A percentile compares a stretch with the other conserved stretches of the same genome.
phyloP scores from a whole-genome alignment of 2,113 vertebrate species.

The Zapus hudsonius region DNA sequence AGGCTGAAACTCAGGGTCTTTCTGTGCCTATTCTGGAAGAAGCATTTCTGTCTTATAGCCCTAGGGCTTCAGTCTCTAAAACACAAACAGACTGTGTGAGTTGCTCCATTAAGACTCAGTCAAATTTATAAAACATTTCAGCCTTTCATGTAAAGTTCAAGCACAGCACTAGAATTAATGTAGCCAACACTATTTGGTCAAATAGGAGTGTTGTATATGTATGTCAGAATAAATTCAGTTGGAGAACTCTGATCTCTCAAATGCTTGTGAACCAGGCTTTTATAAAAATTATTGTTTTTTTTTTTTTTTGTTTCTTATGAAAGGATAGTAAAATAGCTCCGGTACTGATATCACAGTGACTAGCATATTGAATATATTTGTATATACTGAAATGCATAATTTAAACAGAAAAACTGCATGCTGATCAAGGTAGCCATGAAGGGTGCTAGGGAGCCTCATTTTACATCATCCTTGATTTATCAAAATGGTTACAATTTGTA shows the following conservation, averaged over 20 bases:
- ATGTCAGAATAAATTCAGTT: not conserved
- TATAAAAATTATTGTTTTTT: not conserved
- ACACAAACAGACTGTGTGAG: not conserved
- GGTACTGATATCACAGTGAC: not conserved
- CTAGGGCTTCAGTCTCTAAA: not conserved
- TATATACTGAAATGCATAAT: not conserved
- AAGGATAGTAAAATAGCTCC: not conserved
- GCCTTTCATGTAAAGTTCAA: constrained; percentile 10
- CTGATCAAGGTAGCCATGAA: not conserved
- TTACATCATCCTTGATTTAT: not conserved
- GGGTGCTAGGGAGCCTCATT: not conserved
- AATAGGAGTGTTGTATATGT: not conserved
- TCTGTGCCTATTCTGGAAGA: not conserved
- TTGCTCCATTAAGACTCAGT: constrained; percentile 19
- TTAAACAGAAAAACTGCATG: not conserved
- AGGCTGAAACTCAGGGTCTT: not conserved
- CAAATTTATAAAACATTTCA: not conserved
- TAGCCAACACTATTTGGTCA: not conserved
- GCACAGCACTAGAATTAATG: not conserved
- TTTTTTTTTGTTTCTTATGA: not conserved
- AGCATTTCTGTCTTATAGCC: not conserved
- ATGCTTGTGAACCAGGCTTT: not conserved
- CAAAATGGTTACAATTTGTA: not conserved
- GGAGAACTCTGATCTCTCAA: not conserved
- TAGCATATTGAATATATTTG: not conserved